Percentiles rank a stretch among this genome's conserved stretches.
These are phyloP conservation scores for Gnathonemus echidnorhynchus DNA, from an alignment of 2,113 vertebrate genomes.

Conservation along the genomic window DNA sequence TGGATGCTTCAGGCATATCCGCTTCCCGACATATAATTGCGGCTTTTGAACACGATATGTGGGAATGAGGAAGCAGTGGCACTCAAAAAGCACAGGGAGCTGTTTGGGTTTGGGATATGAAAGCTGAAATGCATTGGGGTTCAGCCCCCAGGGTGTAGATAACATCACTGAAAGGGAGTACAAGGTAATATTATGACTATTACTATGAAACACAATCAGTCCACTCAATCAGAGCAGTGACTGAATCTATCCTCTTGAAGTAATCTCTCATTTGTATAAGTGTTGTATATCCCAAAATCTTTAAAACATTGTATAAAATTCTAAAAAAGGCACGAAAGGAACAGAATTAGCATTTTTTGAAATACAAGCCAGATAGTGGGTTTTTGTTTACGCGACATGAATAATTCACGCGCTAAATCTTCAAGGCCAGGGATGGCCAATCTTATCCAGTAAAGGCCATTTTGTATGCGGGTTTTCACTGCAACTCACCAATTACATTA, in stretches of 20 bases:
- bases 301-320: not conserved
- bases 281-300: not conserved
- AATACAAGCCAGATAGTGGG: not conserved
- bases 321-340: not conserved
- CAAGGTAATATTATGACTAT: not conserved
- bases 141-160: not conserved
- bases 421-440: not conserved
- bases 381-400: not conserved
- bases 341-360: not conserved
- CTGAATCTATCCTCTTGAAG: not conserved
- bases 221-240: not conserved
- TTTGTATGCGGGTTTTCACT: not conserved
- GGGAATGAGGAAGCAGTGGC: not conserved
- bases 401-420: not conserved
- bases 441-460: not conserved
- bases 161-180: slow-evolving; percentile 1
- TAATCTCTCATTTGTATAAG: not conserved
- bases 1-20: not conserved
- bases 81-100: not conserved
- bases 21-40: not conserved
- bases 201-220: not conserved
- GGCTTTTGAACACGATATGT: slow-evolving; percentile 7
- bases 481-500: not conserved
- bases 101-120: not conserved
- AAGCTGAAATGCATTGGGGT: not conserved